These are phyloP conservation scores for Eleutherodactylus coqui DNA, from an alignment of 2,797 vertebrate species.

Conservation along the genomic window DNA sequence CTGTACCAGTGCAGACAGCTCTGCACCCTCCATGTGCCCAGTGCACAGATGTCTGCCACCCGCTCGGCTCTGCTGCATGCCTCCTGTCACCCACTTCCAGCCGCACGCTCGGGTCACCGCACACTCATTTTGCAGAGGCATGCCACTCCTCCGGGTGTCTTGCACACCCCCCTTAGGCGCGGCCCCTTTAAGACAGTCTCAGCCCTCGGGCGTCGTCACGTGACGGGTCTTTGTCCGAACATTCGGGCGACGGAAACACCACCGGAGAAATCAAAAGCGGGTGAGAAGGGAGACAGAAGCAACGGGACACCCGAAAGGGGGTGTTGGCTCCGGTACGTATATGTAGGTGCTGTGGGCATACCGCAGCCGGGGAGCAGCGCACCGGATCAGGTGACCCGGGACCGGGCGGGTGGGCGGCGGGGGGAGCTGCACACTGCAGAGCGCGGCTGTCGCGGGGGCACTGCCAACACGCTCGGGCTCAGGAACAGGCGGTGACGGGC, in stretches of 20 bases:
- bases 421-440: not conserved
- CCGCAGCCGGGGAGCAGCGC: not conserved
- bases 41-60: too few species aligned
- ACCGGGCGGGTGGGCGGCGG: constrained; percentile 18
- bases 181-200: constrained; percentile 64
- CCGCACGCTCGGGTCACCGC: constrained; percentile 30
- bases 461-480: too few species aligned
- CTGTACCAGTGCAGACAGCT: too few species aligned
- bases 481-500: not conserved
- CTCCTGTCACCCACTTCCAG: too few species aligned
- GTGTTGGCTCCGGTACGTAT: constrained; percentile 30
- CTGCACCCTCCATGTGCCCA: not conserved
- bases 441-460: too few species aligned
- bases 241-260: constrained; percentile 53
- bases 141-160: constrained; percentile 58
- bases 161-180: constrained; percentile 57
- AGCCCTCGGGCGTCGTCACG: constrained; percentile 60
- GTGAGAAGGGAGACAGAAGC: not conserved
- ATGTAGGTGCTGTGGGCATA: not conserved
- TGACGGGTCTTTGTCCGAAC: constrained; percentile 53
- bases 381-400: constrained; percentile 43
- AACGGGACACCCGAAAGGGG: constrained; percentile 5
- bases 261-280: constrained; percentile 40
- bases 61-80: too few species aligned
- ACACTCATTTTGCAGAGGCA: not conserved